phyloP scores from a whole-genome alignment of 2,113 vertebrate genomes.

The Phoxinus phoxinus region DNA sequence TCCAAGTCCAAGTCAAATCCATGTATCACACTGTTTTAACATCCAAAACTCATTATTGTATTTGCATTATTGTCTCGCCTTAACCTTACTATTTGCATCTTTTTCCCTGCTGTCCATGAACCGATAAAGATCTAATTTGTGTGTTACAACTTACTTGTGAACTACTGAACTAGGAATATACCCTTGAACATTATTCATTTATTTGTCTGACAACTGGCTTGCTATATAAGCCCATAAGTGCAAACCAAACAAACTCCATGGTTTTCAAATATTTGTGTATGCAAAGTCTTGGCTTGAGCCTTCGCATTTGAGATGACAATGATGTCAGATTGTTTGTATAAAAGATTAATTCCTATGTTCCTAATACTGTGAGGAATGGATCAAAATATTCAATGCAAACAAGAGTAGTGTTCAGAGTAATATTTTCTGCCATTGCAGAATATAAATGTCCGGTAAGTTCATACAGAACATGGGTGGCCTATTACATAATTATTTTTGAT shows the following conservation, averaged over 20 bases:
- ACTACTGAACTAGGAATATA: constrained; percentile 53
- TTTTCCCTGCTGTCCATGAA: background rate
- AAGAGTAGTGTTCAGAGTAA: background rate
- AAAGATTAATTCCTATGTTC: background rate
- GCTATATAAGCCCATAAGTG: constrained; percentile 70
- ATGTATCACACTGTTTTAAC: too few relatives aligned
- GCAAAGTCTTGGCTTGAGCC: constrained; percentile 62
- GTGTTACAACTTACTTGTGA: background rate
- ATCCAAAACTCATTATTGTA: too few relatives aligned
- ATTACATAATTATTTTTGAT: background rate
- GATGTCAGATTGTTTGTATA: constrained; percentile 37
- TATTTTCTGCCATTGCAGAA: background rate
- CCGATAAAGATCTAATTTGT: background rate
- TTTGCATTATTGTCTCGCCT: too few relatives aligned
- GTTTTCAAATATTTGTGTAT: constrained; percentile 74
- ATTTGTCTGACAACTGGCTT: background rate
- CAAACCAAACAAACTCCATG: constrained; percentile 71
- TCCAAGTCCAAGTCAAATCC: too few relatives aligned
- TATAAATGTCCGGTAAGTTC: background rate
- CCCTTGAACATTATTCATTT: constrained; percentile 65
- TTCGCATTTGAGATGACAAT: constrained; percentile 64
- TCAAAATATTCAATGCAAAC: background rate
- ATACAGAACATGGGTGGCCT: background rate
- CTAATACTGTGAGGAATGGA: constrained; percentile 16
- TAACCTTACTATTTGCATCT: background rate